Conservation (phyloP, 23 tunicate genomes). For the Aplidium turbinatum region DNA sequence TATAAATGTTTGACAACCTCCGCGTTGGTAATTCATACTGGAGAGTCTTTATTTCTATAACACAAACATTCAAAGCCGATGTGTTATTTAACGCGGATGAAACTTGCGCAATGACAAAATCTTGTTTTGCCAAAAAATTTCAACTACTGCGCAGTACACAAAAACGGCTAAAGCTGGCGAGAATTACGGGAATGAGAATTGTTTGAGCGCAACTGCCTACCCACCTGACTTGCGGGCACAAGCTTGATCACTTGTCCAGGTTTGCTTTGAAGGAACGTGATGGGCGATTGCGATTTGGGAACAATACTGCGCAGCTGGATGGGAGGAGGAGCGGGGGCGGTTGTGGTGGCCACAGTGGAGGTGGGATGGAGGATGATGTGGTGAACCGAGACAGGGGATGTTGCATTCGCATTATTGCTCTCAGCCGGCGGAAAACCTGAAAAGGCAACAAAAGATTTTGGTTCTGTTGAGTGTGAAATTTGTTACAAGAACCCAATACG, state of each 20-base stretch:
- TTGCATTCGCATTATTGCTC: no score
- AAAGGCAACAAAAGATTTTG: neutral
- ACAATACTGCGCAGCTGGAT: conserved; percentile 73
- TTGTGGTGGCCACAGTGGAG: conserved; percentile 6
- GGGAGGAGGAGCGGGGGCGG: conserved; percentile 56
- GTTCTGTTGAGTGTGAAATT: neutral
- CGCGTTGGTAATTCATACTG: no score
- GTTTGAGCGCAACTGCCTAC: no score
- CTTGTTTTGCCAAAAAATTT: no score
- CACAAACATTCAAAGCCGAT: no score
- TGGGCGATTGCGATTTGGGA: conserved; percentile 63
- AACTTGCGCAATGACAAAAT: no score
- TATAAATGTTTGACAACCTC: no score
- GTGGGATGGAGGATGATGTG: neutral
- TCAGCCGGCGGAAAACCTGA: neutral
- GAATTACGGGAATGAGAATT: no score
- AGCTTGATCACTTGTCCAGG: conserved; percentile 83
- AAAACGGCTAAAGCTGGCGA: no score
- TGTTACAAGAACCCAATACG: neutral
- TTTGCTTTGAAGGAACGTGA: conserved; percentile 68
- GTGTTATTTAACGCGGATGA: no score
- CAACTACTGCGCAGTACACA: no score
- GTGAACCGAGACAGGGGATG: neutral
- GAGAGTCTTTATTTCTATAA: no score
- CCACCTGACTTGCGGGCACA: conserved; percentile 70